These are phyloP conservation scores for Halcyon leucocephala DNA, from an alignment of 2,797 vertebrate species.

Conservation along the genomic window DNA sequence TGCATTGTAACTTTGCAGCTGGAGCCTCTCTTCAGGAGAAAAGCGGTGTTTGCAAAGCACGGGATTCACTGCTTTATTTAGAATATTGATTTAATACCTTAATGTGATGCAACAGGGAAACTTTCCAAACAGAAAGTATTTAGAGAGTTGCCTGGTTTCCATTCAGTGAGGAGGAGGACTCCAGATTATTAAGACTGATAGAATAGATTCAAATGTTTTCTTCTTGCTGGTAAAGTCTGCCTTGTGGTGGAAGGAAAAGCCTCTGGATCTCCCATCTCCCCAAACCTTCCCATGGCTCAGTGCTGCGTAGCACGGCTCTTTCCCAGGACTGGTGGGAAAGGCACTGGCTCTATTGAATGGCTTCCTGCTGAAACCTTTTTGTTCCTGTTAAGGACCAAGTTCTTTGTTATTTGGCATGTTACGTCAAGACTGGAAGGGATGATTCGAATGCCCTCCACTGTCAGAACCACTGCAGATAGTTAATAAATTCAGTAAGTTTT, in stretches of 20 bases:
- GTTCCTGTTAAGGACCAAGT: background rate
- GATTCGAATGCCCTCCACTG: background rate
- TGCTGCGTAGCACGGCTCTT: background rate
- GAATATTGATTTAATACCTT: background rate
- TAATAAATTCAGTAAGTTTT: constrained; percentile 44
- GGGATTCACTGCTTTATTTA: background rate
- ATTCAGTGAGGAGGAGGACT: background rate
- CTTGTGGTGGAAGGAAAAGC: background rate
- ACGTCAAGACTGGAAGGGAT: background rate
- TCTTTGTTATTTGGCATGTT: constrained; percentile 26
- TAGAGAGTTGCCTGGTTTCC: background rate
- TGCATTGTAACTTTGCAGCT: background rate
- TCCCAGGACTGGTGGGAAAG: background rate
- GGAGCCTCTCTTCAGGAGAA: background rate
- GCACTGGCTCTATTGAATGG: background rate
- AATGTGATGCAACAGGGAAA: background rate
- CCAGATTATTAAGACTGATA: background rate
- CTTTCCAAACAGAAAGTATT: background rate
- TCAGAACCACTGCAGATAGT: constrained; percentile 25
- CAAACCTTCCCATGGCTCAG: background rate
- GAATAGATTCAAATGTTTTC: background rate
- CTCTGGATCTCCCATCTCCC: background rate
- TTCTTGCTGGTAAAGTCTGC: background rate
- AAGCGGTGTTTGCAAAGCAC: background rate
- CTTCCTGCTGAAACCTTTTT: constrained; percentile 14